phyloP scores from a whole-genome alignment of 2,797 vertebrate species.

The Oryzias dopingdopingensis region DNA sequence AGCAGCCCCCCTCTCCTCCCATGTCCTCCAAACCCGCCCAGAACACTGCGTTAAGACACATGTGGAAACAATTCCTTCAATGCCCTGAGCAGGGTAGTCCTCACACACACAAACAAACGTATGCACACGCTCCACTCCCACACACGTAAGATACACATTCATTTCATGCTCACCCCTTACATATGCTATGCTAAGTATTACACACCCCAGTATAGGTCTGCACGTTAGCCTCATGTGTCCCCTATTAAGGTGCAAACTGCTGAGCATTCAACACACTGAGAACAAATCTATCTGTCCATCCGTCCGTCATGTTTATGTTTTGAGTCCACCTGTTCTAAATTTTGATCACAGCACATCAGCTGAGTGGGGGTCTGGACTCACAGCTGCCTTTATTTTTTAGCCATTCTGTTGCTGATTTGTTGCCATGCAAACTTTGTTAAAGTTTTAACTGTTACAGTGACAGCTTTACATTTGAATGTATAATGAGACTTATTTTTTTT shows the following conservation, averaged over 20 bases:
- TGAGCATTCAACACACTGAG: constrained; percentile 71
- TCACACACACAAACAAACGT: constrained; percentile 73
- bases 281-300: constrained; percentile 69
- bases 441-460: too few relatives aligned
- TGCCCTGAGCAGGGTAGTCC: constrained; percentile 82
- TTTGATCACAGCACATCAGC: too few relatives aligned
- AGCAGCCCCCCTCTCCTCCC: constrained; percentile 65
- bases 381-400: too few relatives aligned
- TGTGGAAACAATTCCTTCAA: constrained; percentile 85
- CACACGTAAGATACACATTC: constrained; percentile 48
- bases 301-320: constrained; percentile 43
- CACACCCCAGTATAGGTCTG: constrained; percentile 59
- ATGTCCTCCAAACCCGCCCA: constrained; percentile 76
- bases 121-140: constrained; percentile 39
- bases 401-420: too few relatives aligned
- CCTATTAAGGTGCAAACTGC: constrained; percentile 66
- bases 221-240: constrained; percentile 65
- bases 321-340: too few relatives aligned
- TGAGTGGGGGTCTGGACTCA: too few relatives aligned
- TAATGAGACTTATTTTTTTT: too few relatives aligned
- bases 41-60: constrained; percentile 82
- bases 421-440: too few relatives aligned
- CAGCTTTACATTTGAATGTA: too few relatives aligned
- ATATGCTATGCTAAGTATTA: constrained; percentile 52
- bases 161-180: constrained; percentile 56